Conservation (phyloP, 2,888 invertebrate genomes). For the Papilio elwesi region DNA sequence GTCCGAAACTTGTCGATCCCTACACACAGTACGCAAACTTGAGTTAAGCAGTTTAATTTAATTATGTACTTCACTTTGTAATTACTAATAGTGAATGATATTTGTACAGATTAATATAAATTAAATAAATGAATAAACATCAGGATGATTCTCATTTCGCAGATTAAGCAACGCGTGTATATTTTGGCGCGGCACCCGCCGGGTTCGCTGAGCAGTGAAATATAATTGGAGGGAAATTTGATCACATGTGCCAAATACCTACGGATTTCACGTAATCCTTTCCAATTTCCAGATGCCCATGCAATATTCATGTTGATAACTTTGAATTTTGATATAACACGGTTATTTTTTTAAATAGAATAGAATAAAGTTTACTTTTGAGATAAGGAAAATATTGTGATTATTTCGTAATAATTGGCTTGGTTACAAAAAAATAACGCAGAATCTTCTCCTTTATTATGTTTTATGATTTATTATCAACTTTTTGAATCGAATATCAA, state of each 20-base stretch:
- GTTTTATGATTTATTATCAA: not conserved
- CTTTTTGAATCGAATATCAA: not conserved
- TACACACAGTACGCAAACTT: too few relatives aligned
- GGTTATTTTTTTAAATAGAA: not conserved
- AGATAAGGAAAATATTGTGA: not conserved
- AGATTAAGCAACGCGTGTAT: constrained; percentile 7
- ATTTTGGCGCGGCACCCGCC: constrained; percentile 3
- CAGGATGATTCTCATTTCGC: not conserved
- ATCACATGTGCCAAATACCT: constrained; percentile 33
- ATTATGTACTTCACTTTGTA: not conserved
- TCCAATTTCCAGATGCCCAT: constrained; percentile 25
- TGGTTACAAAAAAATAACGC: too few relatives aligned
- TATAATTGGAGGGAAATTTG: constrained; percentile 36
- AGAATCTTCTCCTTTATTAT: not conserved
- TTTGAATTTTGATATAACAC: not conserved
- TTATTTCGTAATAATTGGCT: too few relatives aligned
- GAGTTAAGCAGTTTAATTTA: too few relatives aligned
- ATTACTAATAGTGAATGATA: not conserved
- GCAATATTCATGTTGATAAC: constrained; percentile 11
- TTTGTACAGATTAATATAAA: not conserved
- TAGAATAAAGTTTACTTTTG: not conserved
- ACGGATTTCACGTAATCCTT: constrained; percentile 31
- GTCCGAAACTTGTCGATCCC: too few relatives aligned
- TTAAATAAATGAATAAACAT: constrained; percentile 1
- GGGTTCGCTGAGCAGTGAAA: constrained; percentile 18